Evolutionary conservation across 2,888 invertebrate species (phyloP).

Genomic region (Subacronicta megacephala): DNA sequence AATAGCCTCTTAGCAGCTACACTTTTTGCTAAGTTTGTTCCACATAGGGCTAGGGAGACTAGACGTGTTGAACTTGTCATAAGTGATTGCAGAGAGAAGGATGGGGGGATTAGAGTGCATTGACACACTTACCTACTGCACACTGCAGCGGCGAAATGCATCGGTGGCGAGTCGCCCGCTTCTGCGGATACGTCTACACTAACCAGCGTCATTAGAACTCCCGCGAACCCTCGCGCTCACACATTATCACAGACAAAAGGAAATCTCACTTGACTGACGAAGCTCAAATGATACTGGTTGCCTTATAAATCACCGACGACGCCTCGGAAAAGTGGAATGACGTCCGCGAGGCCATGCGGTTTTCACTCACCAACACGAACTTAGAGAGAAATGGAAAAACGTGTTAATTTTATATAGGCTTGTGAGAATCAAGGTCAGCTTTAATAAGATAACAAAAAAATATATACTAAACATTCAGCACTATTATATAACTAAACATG

Average conservation of each 20-base stretch:
- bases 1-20: conserved; percentile 29
- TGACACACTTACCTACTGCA: conserved; percentile 88
- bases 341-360: conserved; percentile 83
- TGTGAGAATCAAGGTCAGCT: conserved; percentile 60
- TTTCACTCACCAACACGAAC: conserved; percentile 86
- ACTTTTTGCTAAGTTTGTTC: conserved; percentile 60
- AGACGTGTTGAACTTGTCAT: conserved; percentile 83
- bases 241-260: conserved; percentile 53
- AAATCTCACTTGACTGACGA: conserved; percentile 56
- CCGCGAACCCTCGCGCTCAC: conserved; percentile 56
- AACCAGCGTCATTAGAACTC: conserved; percentile 73
- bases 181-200: conserved; percentile 72
- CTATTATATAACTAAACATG: not conserved
- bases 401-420: conserved; percentile 71
- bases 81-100: conserved; percentile 81
- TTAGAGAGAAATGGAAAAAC: conserved; percentile 82
- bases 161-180: conserved; percentile 74
- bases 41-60: conserved; percentile 64
- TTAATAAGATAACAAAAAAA: conserved; percentile 21
- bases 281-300: conserved; percentile 71
- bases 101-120: conserved; percentile 85
- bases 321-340: conserved; percentile 89
- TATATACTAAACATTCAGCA: not conserved
- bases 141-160: conserved; percentile 86
- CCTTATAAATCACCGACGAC: conserved; percentile 81